Conservation (phyloP, 35 echinoderm and acorn worm genomes). For the Diadema setosum region DNA sequence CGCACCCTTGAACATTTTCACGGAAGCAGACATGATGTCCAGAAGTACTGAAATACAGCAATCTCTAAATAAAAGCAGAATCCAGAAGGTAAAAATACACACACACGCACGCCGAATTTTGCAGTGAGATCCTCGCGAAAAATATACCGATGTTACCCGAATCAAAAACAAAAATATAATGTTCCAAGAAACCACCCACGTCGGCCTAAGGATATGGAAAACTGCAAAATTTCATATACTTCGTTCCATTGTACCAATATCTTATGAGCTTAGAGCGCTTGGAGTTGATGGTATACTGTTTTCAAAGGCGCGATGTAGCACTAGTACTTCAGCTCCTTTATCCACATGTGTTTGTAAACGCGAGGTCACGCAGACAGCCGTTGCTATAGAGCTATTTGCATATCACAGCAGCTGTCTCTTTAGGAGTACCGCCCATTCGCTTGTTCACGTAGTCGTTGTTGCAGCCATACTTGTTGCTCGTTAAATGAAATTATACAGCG, state of each 20-base stretch:
- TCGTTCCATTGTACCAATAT: neutral
- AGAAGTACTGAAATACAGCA: neutral
- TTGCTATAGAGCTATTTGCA: constrained; percentile 18
- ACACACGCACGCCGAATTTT: no score
- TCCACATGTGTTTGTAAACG: constrained; percentile 25
- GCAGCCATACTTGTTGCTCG: neutral
- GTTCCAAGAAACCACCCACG: neutral
- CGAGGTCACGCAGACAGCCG: neutral
- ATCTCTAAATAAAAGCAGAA: neutral
- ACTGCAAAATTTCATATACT: neutral
- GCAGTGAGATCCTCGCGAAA: neutral
- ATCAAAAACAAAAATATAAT: neutral
- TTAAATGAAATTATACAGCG: no score
- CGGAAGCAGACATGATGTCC: constrained; percentile 39
- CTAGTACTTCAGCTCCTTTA: neutral
- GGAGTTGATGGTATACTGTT: neutral
- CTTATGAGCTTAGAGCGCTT: neutral
- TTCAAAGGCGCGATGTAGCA: neutral
- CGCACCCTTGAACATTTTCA: constrained; percentile 71
- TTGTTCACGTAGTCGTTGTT: neutral
- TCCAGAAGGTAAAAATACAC: no score
- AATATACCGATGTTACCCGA: neutral
- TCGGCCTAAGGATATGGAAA: neutral
- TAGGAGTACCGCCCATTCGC: neutral
- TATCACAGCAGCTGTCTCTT: neutral